phyloP scores from a whole-genome alignment of 2,797 vertebrate genomes.

The Lepilemur septentrionalis region DNA sequence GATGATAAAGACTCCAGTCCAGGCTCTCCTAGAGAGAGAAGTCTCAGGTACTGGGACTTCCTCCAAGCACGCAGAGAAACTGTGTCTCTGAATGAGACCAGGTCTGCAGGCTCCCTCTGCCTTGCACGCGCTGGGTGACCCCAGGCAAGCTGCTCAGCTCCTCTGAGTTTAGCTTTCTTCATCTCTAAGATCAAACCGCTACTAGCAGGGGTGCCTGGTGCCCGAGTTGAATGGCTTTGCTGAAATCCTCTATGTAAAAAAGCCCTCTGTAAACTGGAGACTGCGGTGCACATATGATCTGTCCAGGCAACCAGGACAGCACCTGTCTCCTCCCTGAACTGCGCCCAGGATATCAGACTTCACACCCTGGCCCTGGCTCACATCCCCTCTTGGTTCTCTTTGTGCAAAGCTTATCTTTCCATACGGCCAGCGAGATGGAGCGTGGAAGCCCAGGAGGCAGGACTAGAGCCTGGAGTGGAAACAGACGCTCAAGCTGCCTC shows the following conservation, averaged over 20 bases:
- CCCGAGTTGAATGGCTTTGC: background rate
- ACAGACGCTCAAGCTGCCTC: background rate
- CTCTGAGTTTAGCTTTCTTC: background rate
- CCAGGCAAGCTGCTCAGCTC: background rate
- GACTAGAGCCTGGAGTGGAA: background rate
- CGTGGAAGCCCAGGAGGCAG: background rate
- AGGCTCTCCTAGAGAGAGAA: background rate
- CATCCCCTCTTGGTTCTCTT: background rate
- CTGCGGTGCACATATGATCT: accelerated
- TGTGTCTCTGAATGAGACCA: background rate
- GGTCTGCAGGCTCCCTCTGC: background rate
- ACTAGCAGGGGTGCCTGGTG: background rate
- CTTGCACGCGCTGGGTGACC: background rate
- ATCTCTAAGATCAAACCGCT: background rate
- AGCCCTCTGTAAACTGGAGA: background rate
- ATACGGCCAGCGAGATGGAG: background rate
- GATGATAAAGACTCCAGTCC: background rate
- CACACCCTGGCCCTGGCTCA: background rate
- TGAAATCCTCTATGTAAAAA: background rate
- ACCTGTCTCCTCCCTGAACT: background rate
- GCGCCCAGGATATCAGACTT: background rate
- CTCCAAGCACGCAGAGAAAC: background rate
- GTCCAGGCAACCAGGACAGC: background rate
- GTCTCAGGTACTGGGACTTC: background rate
- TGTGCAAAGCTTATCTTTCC: background rate